A percentile compares a stretch with the other conserved stretches of the same genome.
phyloP scores from a whole-genome alignment of 1,140 invertebrate species.

The Pollicipes pollicipes region DNA sequence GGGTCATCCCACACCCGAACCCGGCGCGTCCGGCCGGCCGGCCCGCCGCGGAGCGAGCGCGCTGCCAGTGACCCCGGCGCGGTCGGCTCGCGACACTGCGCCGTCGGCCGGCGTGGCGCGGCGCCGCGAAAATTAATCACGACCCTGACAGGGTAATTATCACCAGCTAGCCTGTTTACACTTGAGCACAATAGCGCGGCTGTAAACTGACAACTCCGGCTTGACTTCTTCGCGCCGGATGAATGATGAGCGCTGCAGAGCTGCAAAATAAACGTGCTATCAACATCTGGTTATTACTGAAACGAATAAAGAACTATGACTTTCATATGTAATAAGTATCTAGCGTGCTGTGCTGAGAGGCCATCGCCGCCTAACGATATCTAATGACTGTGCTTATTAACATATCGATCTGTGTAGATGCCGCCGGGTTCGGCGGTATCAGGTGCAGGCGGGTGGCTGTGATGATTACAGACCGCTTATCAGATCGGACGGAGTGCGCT shows the following conservation, averaged over 20 bases:
- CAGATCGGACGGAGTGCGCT: background rate
- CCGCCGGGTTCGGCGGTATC: background rate
- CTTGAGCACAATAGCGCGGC: background rate
- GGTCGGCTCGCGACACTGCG: no score
- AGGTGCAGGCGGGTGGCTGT: background rate
- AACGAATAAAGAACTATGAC: background rate
- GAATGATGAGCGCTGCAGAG: background rate
- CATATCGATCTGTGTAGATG: background rate
- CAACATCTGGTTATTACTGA: background rate
- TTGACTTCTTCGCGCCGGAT: background rate
- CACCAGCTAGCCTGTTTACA: background rate
- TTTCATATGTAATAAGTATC: background rate
- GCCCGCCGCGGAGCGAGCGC: background rate
- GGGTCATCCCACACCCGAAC: no score
- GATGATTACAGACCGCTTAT: background rate
- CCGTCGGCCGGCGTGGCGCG: no score
- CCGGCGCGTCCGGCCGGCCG: no score
- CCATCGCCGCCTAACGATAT: background rate
- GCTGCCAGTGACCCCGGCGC: no score
- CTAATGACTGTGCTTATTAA: background rate
- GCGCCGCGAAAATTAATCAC: conserved; percentile 1
- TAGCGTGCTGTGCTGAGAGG: background rate
- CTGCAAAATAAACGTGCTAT: background rate
- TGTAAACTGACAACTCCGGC: background rate
- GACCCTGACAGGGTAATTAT: background rate